A percentile compares a stretch with the other conserved stretches of the same genome.
Evolutionary conservation across 2,797 vertebrate species (phyloP).

Genomic region (Pempheris klunzingeri): DNA sequence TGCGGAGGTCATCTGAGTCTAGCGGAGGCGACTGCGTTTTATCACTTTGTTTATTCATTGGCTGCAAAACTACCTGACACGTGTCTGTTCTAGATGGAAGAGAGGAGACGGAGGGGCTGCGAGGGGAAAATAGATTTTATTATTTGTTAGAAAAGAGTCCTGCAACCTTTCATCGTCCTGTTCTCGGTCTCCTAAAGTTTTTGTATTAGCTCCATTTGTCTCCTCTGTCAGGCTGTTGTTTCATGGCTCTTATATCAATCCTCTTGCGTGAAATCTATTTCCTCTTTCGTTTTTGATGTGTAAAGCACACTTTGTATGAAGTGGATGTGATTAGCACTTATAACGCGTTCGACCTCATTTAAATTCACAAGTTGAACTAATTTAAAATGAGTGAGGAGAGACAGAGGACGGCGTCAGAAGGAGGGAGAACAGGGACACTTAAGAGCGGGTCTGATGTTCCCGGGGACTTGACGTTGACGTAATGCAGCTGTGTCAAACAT

Average conservation of each 20-base stretch:
- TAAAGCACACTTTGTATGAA: conserved; percentile 30
- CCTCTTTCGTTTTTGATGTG: conserved; percentile 28
- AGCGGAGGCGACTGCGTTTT: conserved; percentile 17
- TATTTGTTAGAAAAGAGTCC: conserved; percentile 31
- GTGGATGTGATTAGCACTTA: conserved; percentile 50
- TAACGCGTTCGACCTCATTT: conserved; percentile 46
- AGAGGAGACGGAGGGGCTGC: conserved; percentile 5
- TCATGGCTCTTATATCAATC: conserved; percentile 28
- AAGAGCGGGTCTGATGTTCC: conserved; percentile 51
- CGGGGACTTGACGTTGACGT: conserved; percentile 50
- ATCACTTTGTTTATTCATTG: conserved; percentile 52
- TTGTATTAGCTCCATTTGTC: conserved; percentile 32
- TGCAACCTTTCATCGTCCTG: conserved; percentile 37
- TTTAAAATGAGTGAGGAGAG: conserved; percentile 35
- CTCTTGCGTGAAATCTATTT: conserved; percentile 20
- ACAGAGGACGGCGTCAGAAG: conserved; percentile 32
- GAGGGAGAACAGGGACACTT: conserved; percentile 38
- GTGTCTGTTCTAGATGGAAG: neutral
- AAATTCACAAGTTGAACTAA: conserved; percentile 47
- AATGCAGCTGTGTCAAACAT: conserved; percentile 66
- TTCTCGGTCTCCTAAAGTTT: conserved; percentile 7
- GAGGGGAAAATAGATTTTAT: conserved; percentile 22
- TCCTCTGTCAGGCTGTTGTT: conserved; percentile 33
- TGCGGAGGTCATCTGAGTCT: conserved; percentile 30
- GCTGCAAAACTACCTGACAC: conserved; percentile 27